Evolutionary conservation across 2,888 invertebrate species (phyloP).

Genomic region (Ophraella communa): DNA sequence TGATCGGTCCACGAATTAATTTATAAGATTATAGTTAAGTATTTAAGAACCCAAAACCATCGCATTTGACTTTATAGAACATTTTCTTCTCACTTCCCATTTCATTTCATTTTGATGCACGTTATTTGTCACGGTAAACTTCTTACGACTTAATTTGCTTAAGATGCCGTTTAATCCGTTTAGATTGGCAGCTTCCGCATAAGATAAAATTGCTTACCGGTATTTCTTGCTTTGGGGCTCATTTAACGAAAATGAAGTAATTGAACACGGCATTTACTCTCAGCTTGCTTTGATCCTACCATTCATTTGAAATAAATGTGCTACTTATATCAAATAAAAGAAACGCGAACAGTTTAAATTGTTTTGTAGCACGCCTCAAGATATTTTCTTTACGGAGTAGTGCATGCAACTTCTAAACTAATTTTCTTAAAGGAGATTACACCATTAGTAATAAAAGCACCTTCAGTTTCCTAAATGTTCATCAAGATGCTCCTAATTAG

Average conservation of each 20-base stretch:
- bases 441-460: neutral
- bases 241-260: slow-evolving; percentile 21
- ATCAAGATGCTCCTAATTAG: neutral
- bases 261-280: no score
- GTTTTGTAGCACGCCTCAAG: neutral
- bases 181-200: slow-evolving; percentile 22
- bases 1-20: no score
- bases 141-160: slow-evolving; percentile 23
- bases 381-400: no score
- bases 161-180: slow-evolving; percentile 24
- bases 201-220: slow-evolving; percentile 24
- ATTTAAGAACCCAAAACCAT: no score
- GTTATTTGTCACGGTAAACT: slow-evolving; percentile 19
- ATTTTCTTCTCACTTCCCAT: neutral
- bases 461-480: neutral
- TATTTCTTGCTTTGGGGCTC: slow-evolving; percentile 16
- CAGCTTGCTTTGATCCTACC: slow-evolving; percentile 17
- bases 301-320: no score
- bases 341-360: neutral
- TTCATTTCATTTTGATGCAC: neutral
- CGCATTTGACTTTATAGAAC: neutral
- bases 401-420: neutral
- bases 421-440: neutral
- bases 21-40: no score
- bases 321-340: neutral